Base-by-base conservation (phyloP, 1,140 invertebrate genomes). In the Heliconius himera region DNA sequence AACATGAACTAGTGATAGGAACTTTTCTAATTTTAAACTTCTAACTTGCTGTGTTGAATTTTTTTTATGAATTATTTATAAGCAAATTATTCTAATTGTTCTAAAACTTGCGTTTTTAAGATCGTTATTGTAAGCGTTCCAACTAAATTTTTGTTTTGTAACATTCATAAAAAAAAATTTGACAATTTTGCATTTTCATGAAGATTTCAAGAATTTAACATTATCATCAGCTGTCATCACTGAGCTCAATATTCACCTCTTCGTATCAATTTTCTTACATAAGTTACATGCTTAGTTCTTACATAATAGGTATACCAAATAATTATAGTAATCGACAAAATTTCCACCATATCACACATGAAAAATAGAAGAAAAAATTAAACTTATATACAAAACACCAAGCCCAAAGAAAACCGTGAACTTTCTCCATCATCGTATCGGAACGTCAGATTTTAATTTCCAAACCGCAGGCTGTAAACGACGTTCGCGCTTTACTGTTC, bases 371-470 rank as follows among this genome's bases (percentile, higher is more conserved):
- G 13, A 16, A 46, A 46, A 46, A 16, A 46, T 5, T 13, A 46
- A 46, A 46, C 13, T 46, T 16, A 13, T 9, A 22, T 56, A 56
- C 54, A n/a, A 56, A 56, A 29, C 60, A 16, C 3, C 22, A 29
- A 26, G 60, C 18, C 60, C 26, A 66, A 38, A 75, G 36, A 29
- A 18, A 76, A 26, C 38, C 33, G 29, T 66, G 76, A 56, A 75
- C 80, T 81, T 81, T 81, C 80, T 76, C 83, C 85, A 79, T 86
- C 85, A 82, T 46, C 83, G 82, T 82, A 89, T 90, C 89, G 87
- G 88, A 80, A 86, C 88, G 88, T 84, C 82, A 80, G 84, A 91
- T 93, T 93, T 92, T 93, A 93, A 93, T 93, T 93, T 91, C 89
- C 85, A 89, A 93, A 93, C 92, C 92, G 88, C 92, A 91, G 84